These are phyloP conservation scores for Hestina assimilis DNA, from an alignment of 1,140 invertebrate species.

Conservation along the genomic window DNA sequence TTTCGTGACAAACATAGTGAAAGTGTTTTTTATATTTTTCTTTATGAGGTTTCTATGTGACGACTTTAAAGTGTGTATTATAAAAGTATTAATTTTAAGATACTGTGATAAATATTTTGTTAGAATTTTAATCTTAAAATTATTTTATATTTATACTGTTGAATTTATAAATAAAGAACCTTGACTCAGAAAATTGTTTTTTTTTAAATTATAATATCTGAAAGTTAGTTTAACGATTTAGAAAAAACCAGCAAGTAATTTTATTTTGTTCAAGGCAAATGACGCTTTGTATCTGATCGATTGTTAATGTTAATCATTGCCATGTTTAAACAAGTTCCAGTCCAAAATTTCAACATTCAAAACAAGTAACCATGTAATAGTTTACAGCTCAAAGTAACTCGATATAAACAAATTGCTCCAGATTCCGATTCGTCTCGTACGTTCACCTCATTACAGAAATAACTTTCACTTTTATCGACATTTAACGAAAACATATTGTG, in stretches of 20 bases:
- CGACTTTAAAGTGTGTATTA: constrained; percentile 5
- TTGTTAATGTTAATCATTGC: background rate
- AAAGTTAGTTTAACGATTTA: background rate
- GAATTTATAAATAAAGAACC: constrained; percentile 15
- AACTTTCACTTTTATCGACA: constrained; percentile 38
- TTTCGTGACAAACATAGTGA: constrained; percentile 22
- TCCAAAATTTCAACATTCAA: constrained; percentile 25
- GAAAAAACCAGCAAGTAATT: too few species aligned
- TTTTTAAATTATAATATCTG: background rate
- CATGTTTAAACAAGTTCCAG: background rate
- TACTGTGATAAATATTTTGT: constrained; percentile 46
- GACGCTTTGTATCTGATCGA: too few species aligned
- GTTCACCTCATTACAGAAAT: constrained; percentile 34
- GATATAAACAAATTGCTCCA: constrained; percentile 31
- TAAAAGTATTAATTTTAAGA: constrained; percentile 35
- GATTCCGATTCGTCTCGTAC: constrained; percentile 26
- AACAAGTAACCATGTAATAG: constrained; percentile 23
- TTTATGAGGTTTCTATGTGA: constrained; percentile 16
- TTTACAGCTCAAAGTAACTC: constrained; percentile 21
- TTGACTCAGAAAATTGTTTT: background rate
- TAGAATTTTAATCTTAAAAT: constrained; percentile 28
- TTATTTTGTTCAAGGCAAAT: too few species aligned
- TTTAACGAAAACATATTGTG: constrained; percentile 24
- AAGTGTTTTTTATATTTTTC: constrained; percentile 17
- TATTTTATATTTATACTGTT: constrained; percentile 25